Evolutionary conservation across 2,888 invertebrate species (phyloP), one percentile per base, ranked within the genome.

Genomic region (Spodoptera picta): DNA sequence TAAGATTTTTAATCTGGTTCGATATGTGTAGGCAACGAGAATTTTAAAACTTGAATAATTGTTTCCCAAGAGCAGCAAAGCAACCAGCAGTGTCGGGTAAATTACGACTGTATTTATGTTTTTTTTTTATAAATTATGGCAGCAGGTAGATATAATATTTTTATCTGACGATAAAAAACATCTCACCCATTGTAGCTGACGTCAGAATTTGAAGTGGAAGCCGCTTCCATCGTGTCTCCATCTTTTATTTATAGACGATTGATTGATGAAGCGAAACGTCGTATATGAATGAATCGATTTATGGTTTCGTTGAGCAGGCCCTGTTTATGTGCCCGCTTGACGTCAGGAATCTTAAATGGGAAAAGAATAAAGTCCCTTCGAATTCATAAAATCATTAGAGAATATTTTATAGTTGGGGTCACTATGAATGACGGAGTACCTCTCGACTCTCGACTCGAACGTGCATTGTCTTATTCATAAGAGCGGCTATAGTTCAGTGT

Each of bases 211-310:
- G 75, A 82, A 86, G 86, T 85, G 84, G 89, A 85, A 84, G 86
- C 81, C 83, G 87, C 82, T 87, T 83, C 86, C 85, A 86, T 80
- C 83, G 83, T 72, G 84, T 82, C 82, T 79, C 81, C 84, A 92
- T 93, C 89, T 92, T 92, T 93, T 93, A 93, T 93, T 91, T 92
- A 92, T 93, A 87, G 80, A 81, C 79, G 83, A 86, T 89, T 92
- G 92, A 93, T 92, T 88, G 92, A 92, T 93, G 90, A 86, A 90
- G 85, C 89, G 83, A 88, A 91, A 87, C 88, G 87, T 87, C 89
- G 85, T 86, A 88, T 87, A 90, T 91, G 91, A 93, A 92, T 93
- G 92, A 93, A 91, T 92, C 88, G 90, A 91, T 92, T 90, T 90
- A 91, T 90, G 87, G 86, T 87, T 88, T 87, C 81, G 87, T 86